These are phyloP conservation scores for Notiomystis cincta DNA, from an alignment of 2,113 vertebrate species.

Conservation along the genomic window DNA sequence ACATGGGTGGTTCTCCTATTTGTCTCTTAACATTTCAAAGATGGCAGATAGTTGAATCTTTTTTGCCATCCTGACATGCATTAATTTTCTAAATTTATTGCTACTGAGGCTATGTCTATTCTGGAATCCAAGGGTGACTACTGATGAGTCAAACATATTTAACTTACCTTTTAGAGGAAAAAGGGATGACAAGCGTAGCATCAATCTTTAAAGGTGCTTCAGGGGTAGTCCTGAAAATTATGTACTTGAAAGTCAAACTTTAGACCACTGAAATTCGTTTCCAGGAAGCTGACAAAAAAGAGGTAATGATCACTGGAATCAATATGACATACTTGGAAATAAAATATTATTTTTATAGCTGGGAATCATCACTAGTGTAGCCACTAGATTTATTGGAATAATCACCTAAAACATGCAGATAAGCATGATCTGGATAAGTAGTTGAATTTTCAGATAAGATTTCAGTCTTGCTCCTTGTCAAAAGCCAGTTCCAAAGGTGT, in stretches of 20 bases:
- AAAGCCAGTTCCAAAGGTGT: neutral
- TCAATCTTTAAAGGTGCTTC: neutral
- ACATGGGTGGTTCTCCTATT: neutral
- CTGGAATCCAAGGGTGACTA: neutral
- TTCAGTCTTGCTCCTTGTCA: neutral
- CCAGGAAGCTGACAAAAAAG: neutral
- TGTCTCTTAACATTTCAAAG: neutral
- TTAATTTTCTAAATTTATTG: neutral
- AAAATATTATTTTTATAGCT: neutral
- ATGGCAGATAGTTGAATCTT: neutral
- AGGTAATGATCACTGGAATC: neutral
- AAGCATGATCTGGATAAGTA: neutral
- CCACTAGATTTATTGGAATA: neutral
- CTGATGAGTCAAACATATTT: neutral
- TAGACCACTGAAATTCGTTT: neutral
- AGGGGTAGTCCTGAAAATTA: neutral
- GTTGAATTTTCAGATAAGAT: neutral
- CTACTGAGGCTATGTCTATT: neutral
- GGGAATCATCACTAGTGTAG: neutral
- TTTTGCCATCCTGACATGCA: neutral
- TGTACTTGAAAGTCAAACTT: neutral
- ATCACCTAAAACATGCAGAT: neutral
- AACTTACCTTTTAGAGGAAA: neutral
- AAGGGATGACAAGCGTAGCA: neutral
- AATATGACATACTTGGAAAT: neutral